Evolutionary conservation across 2,113 vertebrate genomes (phyloP), one percentile per base, ranked within the genome.

Genomic region (Oostethus manadensis): DNA sequence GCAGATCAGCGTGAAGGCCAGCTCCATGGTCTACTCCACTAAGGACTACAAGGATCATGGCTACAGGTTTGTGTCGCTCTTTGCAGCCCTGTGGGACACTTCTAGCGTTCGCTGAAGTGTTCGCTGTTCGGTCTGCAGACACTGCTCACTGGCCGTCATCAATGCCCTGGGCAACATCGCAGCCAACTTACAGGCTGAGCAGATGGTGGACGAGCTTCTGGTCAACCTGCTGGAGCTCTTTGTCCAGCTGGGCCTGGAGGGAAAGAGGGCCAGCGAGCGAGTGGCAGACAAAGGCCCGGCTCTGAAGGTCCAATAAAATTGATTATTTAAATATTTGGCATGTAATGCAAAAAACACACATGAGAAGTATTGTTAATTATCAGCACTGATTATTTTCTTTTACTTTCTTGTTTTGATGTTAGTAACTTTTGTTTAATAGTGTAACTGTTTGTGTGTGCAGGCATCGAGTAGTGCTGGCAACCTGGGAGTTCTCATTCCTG

Each of bases 1-100:
- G 87, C 97, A 99, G 83, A 99, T 99, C 74, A 99, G 97, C 10
- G 97, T 99, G 59, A 98, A 98, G 84, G 97, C 97, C 75, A 99
- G 96, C 75, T 99, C 96, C 2, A 92, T 96, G 72, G 95, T 99
- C 17, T 99, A 99, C 73, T 99, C 97, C 11, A 96, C 92, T 35
- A 99, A 98, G 79, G 96, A 98, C 77, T 93, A 88, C 71, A 99
- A 94, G 71, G 97, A 99, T 82, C 96, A 98, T 3, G 97, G 97
- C 69, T 99, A 99, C 80, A 94, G 97, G 97, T 98, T 84, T 69
- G 5, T 8, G 22, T 6, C 7, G 4, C 8, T 50, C 18, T 13
- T 14, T 13, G 18, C 45, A 48, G 46, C 16, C 17, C 18, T 8
- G 44, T 48, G 10, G 13, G 10, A 40, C 38, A 13, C 38, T 40